Base-by-base conservation (phyloP, 2,113 vertebrate genomes). In the Stomatorhinus ivindoensis region DNA sequence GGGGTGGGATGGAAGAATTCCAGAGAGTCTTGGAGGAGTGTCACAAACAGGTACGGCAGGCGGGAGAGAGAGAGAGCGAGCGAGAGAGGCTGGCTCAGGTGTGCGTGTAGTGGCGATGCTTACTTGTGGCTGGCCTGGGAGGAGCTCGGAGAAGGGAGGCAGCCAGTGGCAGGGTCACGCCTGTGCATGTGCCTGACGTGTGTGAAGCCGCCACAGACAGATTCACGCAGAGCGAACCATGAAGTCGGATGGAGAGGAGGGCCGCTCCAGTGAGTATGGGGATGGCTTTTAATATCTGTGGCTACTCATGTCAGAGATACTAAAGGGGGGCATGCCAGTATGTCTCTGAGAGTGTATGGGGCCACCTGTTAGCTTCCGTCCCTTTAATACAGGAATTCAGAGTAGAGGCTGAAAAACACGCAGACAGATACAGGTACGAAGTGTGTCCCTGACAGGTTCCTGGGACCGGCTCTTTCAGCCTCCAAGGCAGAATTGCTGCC, bases 31-130 rank as follows among this genome's bases (percentile, higher is more conserved):
- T 80, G 73, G 73, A 42, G 73, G 73, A 80, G 73, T 80, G 35
- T 80, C 73, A 15, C 73, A 80, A 80, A 42, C 73, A 42, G 73
- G 73, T 80, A 69, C 53, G n/a, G 88, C 58, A 15, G 21, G 65
- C 13, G 58, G 13, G 88, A 76, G 88, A 21, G 61, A 88, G 87
- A 94, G 97, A 97, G 94, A 91, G 96, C 96, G 94, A 96, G 96
- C 93, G 27, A 76, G 88, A 31, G 61, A 51, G n/a, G 48, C 39
- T 42, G 35, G 51, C 58, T 39, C 58, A 69, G 44, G 47, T 48
- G 83, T 50, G 47, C 11, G 11, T 24, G 21, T 5, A n/a, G 21
- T 48, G 3, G n/a, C 24, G 4, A 19, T n/a, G 24, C 83, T 85
- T 85, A 46, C 83, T 85, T 3, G 44, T 48, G 44, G 44, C 83